Conservation (phyloP, 2,888 invertebrate genomes). For the Ditula angustiorana region DNA sequence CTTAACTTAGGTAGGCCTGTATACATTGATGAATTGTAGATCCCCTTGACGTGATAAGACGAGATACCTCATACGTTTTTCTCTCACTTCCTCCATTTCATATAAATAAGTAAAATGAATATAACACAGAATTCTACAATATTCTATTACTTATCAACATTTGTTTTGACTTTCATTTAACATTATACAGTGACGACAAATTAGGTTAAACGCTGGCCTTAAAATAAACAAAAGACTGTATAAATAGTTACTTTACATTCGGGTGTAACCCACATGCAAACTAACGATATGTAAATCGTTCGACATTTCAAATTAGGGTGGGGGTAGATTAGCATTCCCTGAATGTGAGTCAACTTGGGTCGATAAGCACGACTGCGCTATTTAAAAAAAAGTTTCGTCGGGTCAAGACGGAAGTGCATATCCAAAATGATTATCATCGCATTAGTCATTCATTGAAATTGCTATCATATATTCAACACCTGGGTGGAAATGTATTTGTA, state of each 20-base stretch:
- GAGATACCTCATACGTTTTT: too few relatives aligned
- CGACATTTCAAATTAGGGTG: conserved; percentile 28
- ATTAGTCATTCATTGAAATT: conserved; percentile 27
- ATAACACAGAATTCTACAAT: not conserved
- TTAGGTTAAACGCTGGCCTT: conserved; percentile 9
- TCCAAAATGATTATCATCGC: conserved; percentile 17
- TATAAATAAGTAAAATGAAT: not conserved
- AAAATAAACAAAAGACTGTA: conserved; percentile 26
- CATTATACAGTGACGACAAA: not conserved
- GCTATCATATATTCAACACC: conserved; percentile 8
- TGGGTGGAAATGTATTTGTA: conserved; percentile 6
- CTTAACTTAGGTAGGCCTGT: too few relatives aligned
- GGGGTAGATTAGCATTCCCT: conserved; percentile 4
- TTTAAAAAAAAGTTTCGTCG: conserved; percentile 9
- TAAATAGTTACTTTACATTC: conserved; percentile 33
- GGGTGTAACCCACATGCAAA: conserved; percentile 34
- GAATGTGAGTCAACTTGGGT: conserved; percentile 22
- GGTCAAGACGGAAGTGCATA: conserved; percentile 10
- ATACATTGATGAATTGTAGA: too few relatives aligned
- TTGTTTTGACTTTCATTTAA: not conserved
- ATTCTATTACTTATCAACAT: not conserved
- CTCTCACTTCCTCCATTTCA: too few relatives aligned
- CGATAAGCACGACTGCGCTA: conserved; percentile 20
- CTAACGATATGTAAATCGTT: conserved; percentile 33
- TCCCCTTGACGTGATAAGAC: too few relatives aligned